Percentiles rank a stretch among this genome's conserved stretches.
These are phyloP conservation scores for Metridium senile DNA, from an alignment of 92 coral and sea anemone species.

Conservation along the genomic window DNA sequence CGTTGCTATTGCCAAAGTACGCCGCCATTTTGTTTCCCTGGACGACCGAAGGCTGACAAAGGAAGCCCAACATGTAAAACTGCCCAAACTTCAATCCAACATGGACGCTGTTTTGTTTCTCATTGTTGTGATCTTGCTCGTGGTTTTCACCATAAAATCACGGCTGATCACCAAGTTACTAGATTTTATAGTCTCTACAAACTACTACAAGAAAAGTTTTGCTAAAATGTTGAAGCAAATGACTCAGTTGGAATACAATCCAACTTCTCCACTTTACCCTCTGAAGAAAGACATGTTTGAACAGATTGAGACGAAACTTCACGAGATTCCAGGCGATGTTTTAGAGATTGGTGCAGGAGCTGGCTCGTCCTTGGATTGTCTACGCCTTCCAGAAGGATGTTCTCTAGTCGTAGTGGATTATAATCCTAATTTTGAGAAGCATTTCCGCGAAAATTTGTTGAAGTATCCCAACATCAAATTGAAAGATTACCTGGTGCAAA, in stretches of 20 bases:
- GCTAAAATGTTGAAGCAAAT: neutral
- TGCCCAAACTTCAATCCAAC: no score
- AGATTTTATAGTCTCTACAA: slow-evolving; percentile 2
- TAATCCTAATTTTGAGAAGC: slow-evolving; percentile 50
- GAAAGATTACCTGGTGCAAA: slow-evolving; percentile 54
- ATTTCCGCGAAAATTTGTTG: slow-evolving; percentile 36
- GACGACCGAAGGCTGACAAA: slow-evolving; percentile 37
- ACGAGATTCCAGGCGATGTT: slow-evolving; percentile 56
- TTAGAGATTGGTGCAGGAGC: slow-evolving; percentile 77
- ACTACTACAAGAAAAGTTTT: slow-evolving; percentile 15
- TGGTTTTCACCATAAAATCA: neutral
- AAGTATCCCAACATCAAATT: slow-evolving; percentile 45
- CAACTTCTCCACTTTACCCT: neutral
- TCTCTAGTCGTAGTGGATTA: slow-evolving; percentile 63
- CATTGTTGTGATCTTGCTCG: neutral
- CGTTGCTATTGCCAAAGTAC: slow-evolving; percentile 21
- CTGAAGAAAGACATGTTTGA: neutral
- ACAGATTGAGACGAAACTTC: neutral
- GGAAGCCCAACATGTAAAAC: slow-evolving; percentile 13
- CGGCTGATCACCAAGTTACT: slow-evolving; percentile 18
- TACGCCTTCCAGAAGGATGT: slow-evolving; percentile 42
- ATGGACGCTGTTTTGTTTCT: neutral
- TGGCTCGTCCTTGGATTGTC: slow-evolving; percentile 59
- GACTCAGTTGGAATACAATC: neutral
- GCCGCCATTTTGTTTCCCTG: slow-evolving; percentile 77